Base-by-base conservation (phyloP, 37 sponge, comb jelly and placozoan genomes). In the Ianthella basta region DNA sequence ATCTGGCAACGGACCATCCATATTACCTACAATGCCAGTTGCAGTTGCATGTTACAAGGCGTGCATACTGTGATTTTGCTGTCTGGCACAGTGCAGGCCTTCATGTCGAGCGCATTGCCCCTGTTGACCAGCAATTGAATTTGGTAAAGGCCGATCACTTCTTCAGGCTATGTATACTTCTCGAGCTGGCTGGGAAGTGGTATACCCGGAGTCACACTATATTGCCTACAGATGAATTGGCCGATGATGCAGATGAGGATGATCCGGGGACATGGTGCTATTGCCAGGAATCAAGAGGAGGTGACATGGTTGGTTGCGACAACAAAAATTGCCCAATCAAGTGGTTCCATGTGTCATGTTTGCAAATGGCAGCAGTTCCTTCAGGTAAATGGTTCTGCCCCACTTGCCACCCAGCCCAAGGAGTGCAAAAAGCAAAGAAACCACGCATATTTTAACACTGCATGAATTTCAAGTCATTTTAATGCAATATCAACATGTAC, bases 251-350 rank as follows among this genome's bases (percentile, higher is more conserved):
- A 57, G 69, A 54, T 29, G 80, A 83, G 30, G 80, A 83, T 27
- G 84, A 83, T 75, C 56, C 59, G 53, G 88, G 84, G 21, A 77
- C 25, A 15, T 88, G 83, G 80, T 88, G 88, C 56, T 60, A 60
- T 41, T 87, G 88, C 44, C 25, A 72, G 36, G 77, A 69, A 30
- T 4, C 14, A 20, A 83, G 75, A 63, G 80, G 84, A 64, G 88
- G 88, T 33, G 83, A 82, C 5, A 88, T 88, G 88, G 37, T 75
- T 78, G 83, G 57, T 0, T 88, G 88, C 60, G 88, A 88, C 37
- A 83, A 78, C 68, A 15, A 18, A 20, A 57, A 57, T 18, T 57
- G 59, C 59, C 15, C 15, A 20, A 57, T 57, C 18, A 57, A 57
- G 18, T 57, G 59, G 59, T 57, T 57, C 59, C 59, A 57, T 57